A percentile compares a stretch with the other conserved stretches of the same genome.
Evolutionary conservation across 2,888 invertebrate genomes (phyloP).

Genomic region (Ramazzottius varieornatus): DNA sequence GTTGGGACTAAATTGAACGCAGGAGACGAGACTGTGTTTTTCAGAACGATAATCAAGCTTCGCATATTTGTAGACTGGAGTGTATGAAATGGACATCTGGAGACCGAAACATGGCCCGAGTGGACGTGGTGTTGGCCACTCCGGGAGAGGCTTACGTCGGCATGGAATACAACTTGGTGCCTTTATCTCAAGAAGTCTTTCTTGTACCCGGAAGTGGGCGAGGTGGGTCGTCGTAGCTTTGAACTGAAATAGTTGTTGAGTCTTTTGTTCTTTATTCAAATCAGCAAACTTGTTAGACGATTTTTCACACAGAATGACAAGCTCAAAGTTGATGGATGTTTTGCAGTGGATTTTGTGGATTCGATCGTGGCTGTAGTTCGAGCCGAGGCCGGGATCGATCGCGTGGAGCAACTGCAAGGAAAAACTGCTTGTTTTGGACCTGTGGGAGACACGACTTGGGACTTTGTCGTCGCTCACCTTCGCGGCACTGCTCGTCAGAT

Average conservation of each 20-base stretch:
- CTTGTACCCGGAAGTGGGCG: background rate
- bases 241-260: background rate
- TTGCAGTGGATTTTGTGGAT: background rate
- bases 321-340: background rate
- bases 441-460: background rate
- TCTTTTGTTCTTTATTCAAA: too few relatives aligned
- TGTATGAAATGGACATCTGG: conserved; percentile 1
- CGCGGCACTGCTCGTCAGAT: background rate
- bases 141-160: conserved; percentile 3
- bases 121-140: background rate
- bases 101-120: background rate
- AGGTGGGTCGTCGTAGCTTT: background rate
- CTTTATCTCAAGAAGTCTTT: background rate
- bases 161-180: background rate
- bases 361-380: background rate
- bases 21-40: background rate
- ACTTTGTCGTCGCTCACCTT: background rate
- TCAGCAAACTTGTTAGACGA: too few relatives aligned
- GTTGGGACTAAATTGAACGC: too few relatives aligned
- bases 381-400: background rate
- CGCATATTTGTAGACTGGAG: background rate
- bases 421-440: background rate
- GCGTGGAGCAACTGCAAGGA: background rate
- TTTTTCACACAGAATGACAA: too few relatives aligned
- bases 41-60: background rate